Evolutionary conservation across 2,113 vertebrate genomes (phyloP).

Genomic region (Colaptes auratus): DNA sequence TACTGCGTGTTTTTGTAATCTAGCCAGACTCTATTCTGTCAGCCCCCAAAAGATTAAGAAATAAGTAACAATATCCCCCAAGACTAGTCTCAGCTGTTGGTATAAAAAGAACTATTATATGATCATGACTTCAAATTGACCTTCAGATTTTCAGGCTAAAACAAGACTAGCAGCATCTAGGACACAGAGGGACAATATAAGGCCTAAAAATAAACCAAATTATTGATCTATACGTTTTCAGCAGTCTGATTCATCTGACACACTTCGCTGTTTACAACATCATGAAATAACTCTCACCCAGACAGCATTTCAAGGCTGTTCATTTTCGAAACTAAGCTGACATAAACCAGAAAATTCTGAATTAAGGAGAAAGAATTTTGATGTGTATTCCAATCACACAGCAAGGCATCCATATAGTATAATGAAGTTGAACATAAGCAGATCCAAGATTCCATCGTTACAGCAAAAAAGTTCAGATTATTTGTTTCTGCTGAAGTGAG

Average conservation of each 20-base stretch:
- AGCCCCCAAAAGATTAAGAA: conserved; percentile 36
- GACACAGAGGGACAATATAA: conserved; percentile 8
- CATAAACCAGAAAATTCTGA: not conserved
- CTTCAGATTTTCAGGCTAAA: conserved; percentile 48
- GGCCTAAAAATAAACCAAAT: conserved; percentile 53
- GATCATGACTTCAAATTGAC: conserved; percentile 41
- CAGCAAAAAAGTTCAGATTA: not conserved
- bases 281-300: not conserved
- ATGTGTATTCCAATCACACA: not conserved
- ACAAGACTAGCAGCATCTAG: conserved; percentile 11
- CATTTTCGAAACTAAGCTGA: not conserved
- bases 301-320: not conserved
- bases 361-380: not conserved
- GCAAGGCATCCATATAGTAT: not conserved
- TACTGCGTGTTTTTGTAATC: not conserved
- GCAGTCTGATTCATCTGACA: conserved; percentile 26
- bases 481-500: not conserved
- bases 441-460: not conserved
- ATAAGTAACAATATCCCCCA: conserved; percentile 18
- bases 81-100: conserved; percentile 17
- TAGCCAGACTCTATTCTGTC: not conserved
- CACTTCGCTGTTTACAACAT: not conserved
- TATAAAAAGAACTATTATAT: conserved; percentile 44
- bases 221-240: conserved; percentile 45
- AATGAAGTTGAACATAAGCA: not conserved